A percentile compares a stretch with the other conserved stretches of the same genome.
Conservation (phyloP, 2,797 vertebrate species). For the Anguilla megastoma region DNA sequence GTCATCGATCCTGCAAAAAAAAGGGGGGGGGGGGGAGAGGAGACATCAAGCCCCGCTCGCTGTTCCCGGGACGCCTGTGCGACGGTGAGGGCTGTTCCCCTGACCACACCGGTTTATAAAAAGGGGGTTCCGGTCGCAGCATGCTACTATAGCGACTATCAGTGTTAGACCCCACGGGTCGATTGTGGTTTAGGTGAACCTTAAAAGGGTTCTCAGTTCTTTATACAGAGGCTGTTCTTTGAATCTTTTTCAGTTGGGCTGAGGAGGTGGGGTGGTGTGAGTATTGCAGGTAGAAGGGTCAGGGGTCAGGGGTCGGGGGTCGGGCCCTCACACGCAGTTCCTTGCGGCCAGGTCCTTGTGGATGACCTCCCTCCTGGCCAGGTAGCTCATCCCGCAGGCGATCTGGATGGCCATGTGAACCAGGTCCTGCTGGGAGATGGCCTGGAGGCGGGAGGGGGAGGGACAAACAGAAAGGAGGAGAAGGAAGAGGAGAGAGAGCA, state of each 20-base stretch:
- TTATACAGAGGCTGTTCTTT: not conserved
- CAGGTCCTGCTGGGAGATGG: constrained; percentile 95
- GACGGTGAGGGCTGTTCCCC: not conserved
- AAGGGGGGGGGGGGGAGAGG: not conserved
- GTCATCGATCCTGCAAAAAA: constrained; percentile 85
- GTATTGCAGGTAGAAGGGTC: not conserved
- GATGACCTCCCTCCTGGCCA: constrained; percentile 94
- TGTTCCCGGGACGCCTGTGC: not conserved
- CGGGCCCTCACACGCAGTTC: constrained; percentile 91
- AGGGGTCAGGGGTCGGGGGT: not conserved
- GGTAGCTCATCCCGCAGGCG: constrained; percentile 97
- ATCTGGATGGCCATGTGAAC: constrained; percentile 99
- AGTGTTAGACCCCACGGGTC: not conserved
- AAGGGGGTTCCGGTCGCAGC: not conserved
- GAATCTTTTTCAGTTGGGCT: not conserved
- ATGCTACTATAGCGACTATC: not conserved
- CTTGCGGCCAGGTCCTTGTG: constrained; percentile 97
- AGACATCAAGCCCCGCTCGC: not conserved
- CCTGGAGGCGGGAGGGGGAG: constrained; percentile 66
- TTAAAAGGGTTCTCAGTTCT: not conserved
- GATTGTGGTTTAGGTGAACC: not conserved
- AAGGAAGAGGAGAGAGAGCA: not conserved
- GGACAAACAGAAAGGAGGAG: not conserved
- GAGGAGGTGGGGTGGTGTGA: not conserved
- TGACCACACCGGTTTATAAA: not conserved